Evolutionary conservation across 2,888 invertebrate genomes (phyloP).

Genomic region (Diloba caeruleocephala): DNA sequence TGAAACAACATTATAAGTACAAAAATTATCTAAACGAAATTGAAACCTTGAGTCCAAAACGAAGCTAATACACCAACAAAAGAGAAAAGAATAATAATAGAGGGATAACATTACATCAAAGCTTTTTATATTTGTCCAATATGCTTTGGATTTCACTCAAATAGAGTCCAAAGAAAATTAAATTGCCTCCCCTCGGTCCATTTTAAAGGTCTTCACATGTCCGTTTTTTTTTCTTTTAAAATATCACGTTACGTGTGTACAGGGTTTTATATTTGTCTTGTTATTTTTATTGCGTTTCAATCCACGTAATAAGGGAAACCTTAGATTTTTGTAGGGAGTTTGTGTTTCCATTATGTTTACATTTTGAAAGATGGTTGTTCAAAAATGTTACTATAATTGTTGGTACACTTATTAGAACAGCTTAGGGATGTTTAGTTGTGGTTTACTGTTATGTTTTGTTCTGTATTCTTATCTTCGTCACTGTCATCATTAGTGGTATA

Average conservation of each 20-base stretch:
- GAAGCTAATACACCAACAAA: conserved; percentile 72
- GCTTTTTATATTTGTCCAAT: conserved; percentile 80
- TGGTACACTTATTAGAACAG: too few relatives aligned
- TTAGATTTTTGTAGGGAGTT: conserved; percentile 61
- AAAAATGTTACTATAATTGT: conserved; percentile 6
- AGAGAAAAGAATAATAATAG: conserved; percentile 57
- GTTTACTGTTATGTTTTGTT: not conserved
- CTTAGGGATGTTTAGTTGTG: too few relatives aligned
- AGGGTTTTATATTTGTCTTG: conserved; percentile 73
- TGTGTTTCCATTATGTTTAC: conserved; percentile 37
- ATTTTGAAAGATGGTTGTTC: conserved; percentile 24
- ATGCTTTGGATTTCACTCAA: conserved; percentile 86
- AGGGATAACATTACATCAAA: conserved; percentile 83
- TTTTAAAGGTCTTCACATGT: conserved; percentile 85
- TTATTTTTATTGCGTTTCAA: conserved; percentile 74
- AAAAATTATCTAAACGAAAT: conserved; percentile 3
- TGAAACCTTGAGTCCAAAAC: conserved; percentile 34
- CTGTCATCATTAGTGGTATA: too few relatives aligned
- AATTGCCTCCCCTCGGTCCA: conserved; percentile 76
- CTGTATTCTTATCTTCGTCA: too few relatives aligned
- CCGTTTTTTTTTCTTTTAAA: conserved; percentile 72
- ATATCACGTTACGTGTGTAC: conserved; percentile 80
- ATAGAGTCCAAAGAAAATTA: conserved; percentile 83
- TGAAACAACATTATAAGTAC: conserved; percentile 19
- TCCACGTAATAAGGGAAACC: conserved; percentile 75